A percentile compares a stretch with the other conserved stretches of the same genome.
Evolutionary conservation across 53 echinoderm and acorn worm genomes (phyloP).

Genomic region (Echinometra lucunter): DNA sequence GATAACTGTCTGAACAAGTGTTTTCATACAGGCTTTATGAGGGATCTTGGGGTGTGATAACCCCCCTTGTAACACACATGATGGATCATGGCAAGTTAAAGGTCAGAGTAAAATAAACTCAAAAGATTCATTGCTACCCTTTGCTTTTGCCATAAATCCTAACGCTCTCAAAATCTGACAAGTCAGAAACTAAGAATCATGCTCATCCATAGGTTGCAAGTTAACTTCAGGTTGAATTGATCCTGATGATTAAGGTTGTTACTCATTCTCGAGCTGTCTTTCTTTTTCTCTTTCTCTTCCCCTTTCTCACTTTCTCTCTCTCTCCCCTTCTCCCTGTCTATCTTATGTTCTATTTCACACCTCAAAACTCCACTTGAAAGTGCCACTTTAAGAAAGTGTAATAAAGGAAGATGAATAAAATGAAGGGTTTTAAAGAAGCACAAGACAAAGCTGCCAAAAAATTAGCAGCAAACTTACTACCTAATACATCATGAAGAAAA

Average conservation of each 20-base stretch:
- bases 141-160: conserved; percentile 3
- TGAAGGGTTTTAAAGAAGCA: no score
- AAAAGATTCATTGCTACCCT: background rate
- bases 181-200: background rate
- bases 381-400: background rate
- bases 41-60: background rate
- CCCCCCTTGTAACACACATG: background rate
- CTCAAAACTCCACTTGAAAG: no score
- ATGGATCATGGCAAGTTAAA: background rate
- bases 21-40: conserved; percentile 33
- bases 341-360: no score
- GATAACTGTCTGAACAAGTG: conserved; percentile 59
- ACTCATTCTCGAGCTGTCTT: background rate
- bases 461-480: no score
- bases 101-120: background rate
- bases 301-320: background rate
- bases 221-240: no score
- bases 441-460: no score
- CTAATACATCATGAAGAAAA: no score
- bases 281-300: background rate
- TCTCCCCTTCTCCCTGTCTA: background rate
- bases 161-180: background rate
- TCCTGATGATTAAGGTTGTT: background rate
- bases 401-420: background rate
- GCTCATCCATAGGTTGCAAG: background rate